A percentile compares a stretch with the other conserved stretches of the same genome.
These are phyloP conservation scores for Graphium colonna DNA, from an alignment of 2,888 invertebrate species.

Conservation along the genomic window DNA sequence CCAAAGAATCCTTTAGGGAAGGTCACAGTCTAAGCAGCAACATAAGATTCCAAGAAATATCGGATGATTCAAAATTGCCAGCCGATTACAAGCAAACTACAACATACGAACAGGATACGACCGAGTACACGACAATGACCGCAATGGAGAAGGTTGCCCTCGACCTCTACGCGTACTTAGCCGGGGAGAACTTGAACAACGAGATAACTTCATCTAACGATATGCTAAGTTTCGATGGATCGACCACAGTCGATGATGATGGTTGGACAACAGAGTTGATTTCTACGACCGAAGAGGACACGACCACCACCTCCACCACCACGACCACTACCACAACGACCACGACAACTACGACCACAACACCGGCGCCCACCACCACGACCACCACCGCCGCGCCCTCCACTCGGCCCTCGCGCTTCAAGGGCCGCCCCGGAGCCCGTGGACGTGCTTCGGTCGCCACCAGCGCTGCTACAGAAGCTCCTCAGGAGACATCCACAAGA, in stretches of 20 bases:
- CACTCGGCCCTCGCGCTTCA: constrained; percentile 70
- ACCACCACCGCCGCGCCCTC: constrained; percentile 60
- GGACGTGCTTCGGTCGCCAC: constrained; percentile 64
- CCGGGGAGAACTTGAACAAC: constrained; percentile 82
- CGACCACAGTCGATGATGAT: constrained; percentile 59
- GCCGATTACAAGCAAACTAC: constrained; percentile 64
- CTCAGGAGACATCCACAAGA: constrained; percentile 68
- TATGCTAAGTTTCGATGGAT: constrained; percentile 54
- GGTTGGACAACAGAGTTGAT: constrained; percentile 67
- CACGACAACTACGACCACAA: constrained; percentile 77
- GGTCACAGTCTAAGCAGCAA: constrained; percentile 63
- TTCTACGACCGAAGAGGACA: constrained; percentile 69
- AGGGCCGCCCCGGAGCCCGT: constrained; percentile 63
- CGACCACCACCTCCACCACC: constrained; percentile 73
- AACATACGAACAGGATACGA: constrained; percentile 67
- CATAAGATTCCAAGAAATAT: constrained; percentile 62
- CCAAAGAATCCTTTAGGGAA: constrained; percentile 58
- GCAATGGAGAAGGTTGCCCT: constrained; percentile 91
- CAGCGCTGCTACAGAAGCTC: constrained; percentile 64
- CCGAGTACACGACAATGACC: constrained; percentile 83
- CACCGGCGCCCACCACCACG: constrained; percentile 72
- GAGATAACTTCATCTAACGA: constrained; percentile 68
- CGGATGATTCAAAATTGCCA: constrained; percentile 67
- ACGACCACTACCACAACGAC: constrained; percentile 78
- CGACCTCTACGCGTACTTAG: constrained; percentile 89